Evolutionary conservation across 2,888 invertebrate species (phyloP).

Genomic region (Aspidiotus destructor): DNA sequence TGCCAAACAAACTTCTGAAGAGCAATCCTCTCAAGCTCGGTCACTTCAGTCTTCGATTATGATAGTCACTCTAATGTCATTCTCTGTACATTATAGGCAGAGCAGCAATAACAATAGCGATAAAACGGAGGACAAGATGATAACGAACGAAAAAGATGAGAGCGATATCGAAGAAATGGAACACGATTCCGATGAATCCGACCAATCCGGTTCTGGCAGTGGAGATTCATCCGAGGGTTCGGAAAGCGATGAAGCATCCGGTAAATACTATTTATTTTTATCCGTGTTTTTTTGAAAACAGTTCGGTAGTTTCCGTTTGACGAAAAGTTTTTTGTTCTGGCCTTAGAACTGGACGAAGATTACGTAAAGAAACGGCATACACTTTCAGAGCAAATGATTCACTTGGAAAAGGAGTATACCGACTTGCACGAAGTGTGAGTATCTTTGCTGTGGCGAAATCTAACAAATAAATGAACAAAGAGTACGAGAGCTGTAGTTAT

Average conservation of each 20-base stretch:
- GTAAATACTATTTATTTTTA: background rate
- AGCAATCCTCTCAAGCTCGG: too few species aligned
- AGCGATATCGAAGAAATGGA: conserved; percentile 30
- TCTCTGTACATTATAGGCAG: background rate
- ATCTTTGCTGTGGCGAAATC: conserved; percentile 41
- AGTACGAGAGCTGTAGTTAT: too few species aligned
- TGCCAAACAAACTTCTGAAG: too few species aligned
- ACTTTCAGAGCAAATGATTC: conserved; percentile 74
- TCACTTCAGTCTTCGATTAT: too few species aligned
- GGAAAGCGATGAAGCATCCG: conserved; percentile 26
- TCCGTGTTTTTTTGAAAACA: background rate
- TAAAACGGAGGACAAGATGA: background rate
- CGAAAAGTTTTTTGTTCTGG: background rate
- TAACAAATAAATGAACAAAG: too few species aligned
- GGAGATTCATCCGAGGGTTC: conserved; percentile 24
- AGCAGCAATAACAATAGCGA: background rate
- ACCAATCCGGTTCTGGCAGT: conserved; percentile 16
- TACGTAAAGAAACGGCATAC: conserved; percentile 74
- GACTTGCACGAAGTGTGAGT: conserved; percentile 68
- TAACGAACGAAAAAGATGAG: conserved; percentile 17
- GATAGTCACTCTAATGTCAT: too few species aligned
- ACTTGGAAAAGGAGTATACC: conserved; percentile 79
- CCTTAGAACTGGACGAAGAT: conserved; percentile 82
- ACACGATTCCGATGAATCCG: conserved; percentile 25
- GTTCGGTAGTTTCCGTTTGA: background rate